Conservation (phyloP, 2,888 invertebrate species). For the Apamea epomidion region DNA sequence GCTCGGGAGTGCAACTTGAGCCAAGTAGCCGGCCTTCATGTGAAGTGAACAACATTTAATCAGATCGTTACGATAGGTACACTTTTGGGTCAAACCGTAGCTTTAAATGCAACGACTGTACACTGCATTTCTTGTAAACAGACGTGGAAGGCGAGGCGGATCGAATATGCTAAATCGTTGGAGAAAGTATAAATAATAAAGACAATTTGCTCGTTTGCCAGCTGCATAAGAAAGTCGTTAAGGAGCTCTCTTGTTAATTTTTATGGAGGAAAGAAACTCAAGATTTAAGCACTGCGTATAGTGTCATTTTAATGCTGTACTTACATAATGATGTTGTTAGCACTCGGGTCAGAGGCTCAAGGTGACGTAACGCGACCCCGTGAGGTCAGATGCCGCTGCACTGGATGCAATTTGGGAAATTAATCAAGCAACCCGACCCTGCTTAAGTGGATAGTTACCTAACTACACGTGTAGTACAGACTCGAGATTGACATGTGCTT, state of each 20-base stretch:
- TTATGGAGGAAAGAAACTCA: background rate
- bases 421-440: slow-evolving; percentile 17
- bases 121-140: slow-evolving; percentile 37
- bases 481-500: background rate
- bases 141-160: slow-evolving; percentile 14
- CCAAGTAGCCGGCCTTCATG: slow-evolving; percentile 62
- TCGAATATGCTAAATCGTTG: slow-evolving; percentile 40
- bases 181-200: slow-evolving; percentile 46
- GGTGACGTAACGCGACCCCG: slow-evolving; percentile 19
- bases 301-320: background rate
- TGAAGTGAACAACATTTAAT: slow-evolving; percentile 44
- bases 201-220: slow-evolving; percentile 35
- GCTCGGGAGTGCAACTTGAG: slow-evolving; percentile 64
- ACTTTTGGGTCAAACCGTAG: slow-evolving; percentile 8
- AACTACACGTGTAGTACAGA: background rate
- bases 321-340: background rate
- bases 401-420: slow-evolving; percentile 42
- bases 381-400: slow-evolving; percentile 7
- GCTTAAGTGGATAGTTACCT: background rate
- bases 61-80: slow-evolving; percentile 33
- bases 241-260: background rate
- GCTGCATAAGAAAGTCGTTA: slow-evolving; percentile 22
- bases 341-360: slow-evolving; percentile 14
- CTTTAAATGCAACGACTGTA: slow-evolving; percentile 13
- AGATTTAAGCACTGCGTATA: background rate